phyloP scores from a whole-genome alignment of 2,797 vertebrate genomes.

The Muscicapa comitata region DNA sequence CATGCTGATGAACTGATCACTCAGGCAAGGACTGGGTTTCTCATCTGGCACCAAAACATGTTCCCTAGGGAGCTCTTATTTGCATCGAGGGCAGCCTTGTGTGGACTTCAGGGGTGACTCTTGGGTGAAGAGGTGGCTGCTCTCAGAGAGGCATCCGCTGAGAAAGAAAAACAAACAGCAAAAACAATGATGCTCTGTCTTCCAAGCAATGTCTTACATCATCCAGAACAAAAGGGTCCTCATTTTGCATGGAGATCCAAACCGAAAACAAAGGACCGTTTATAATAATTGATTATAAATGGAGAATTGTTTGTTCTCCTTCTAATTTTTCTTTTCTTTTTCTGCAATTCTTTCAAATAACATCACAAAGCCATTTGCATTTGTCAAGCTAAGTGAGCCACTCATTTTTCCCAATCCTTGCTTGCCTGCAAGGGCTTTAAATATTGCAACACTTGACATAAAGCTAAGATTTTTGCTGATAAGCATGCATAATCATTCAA shows the following conservation, averaged over 20 bases:
- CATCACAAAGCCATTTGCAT: background rate
- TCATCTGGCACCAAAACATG: background rate
- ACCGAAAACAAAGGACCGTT: background rate
- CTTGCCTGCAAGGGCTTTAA: constrained; percentile 4
- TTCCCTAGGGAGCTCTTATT: background rate
- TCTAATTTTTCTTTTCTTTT: constrained; percentile 7
- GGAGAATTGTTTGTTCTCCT: background rate
- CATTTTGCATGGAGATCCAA: background rate
- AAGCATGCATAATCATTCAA: constrained; percentile 51
- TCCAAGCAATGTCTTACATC: background rate
- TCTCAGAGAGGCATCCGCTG: background rate
- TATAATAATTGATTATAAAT: background rate
- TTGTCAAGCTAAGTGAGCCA: background rate
- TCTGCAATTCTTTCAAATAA: background rate
- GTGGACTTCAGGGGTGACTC: background rate
- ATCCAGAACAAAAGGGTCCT: background rate
- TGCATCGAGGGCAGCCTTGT: background rate
- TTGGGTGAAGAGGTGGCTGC: background rate
- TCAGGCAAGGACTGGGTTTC: background rate
- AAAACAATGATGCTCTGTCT: background rate
- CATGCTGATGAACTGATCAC: background rate
- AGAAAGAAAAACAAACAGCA: background rate
- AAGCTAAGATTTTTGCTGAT: constrained; percentile 46
- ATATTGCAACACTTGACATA: constrained; percentile 36
- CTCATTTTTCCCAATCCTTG: constrained; percentile 4